Conservation (phyloP, 2,113 vertebrate species). For the Crotalus helleri region DNA sequence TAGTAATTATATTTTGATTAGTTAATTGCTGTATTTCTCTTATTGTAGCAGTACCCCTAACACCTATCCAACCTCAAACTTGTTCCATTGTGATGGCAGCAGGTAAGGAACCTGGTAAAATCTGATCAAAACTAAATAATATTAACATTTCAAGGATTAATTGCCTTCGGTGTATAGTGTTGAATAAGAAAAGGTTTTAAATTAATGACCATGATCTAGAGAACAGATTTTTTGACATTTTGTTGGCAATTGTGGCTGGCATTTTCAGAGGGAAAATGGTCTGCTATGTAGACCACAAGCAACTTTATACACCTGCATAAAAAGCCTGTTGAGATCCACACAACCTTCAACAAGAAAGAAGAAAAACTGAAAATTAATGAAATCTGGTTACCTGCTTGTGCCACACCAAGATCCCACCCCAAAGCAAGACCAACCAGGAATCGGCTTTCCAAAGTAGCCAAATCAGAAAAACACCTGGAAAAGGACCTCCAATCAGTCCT, state of each 20-base stretch:
- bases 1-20: conserved; percentile 52
- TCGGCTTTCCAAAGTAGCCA: background rate
- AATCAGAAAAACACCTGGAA: background rate
- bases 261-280: background rate
- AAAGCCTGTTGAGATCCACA: background rate
- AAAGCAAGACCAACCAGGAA: background rate
- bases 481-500: background rate
- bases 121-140: background rate
- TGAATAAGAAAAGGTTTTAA: background rate
- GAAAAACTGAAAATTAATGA: background rate
- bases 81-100: conserved; percentile 1
- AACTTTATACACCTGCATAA: background rate
- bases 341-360: background rate
- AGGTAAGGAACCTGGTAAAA: conserved; percentile 20
- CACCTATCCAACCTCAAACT: background rate
- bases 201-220: background rate
- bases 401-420: background rate
- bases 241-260: background rate
- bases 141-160: background rate
- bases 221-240: background rate
- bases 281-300: background rate
- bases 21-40: conserved; percentile 23
- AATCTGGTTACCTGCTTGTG: background rate
- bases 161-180: background rate
- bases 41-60: background rate